Conservation (phyloP, 2,113 vertebrate species). For the Merops nubicus region DNA sequence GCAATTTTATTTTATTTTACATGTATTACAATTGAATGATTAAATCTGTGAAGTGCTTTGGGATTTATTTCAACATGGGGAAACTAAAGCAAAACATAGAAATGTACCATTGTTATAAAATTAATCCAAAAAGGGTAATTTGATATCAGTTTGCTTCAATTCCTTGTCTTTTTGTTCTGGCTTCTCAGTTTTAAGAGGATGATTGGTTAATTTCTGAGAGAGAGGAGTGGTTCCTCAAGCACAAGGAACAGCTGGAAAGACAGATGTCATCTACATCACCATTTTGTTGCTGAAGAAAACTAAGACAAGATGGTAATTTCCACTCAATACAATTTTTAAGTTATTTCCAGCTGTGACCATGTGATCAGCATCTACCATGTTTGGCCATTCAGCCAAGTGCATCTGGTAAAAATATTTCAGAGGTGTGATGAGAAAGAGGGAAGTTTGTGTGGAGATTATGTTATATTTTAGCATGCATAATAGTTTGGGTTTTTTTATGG, state of each 20-base stretch:
- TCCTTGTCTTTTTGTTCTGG: neutral
- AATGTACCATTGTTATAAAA: neutral
- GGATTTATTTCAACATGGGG: neutral
- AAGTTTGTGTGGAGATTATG: neutral
- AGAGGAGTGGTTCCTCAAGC: neutral
- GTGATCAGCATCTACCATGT: slow-evolving; percentile 10
- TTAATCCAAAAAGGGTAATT: no score
- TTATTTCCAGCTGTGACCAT: slow-evolving; percentile 40
- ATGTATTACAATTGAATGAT: neutral
- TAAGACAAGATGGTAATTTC: slow-evolving; percentile 18
- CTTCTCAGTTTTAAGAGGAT: neutral
- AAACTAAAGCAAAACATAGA: neutral
- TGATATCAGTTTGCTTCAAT: neutral
- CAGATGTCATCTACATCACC: slow-evolving; percentile 11
- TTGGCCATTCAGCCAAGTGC: neutral
- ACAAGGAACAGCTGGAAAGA: slow-evolving; percentile 52
- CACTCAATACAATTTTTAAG: neutral
- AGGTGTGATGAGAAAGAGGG: neutral
- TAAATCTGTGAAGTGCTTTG: neutral
- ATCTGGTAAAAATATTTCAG: slow-evolving; percentile 44
- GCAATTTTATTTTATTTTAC: neutral
- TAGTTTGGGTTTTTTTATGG: neutral
- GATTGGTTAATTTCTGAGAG: neutral
- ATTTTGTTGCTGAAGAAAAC: slow-evolving; percentile 25
- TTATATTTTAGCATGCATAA: slow-evolving; percentile 2